Evolutionary conservation across 2,113 vertebrate species (phyloP), one percentile per base, ranked within the genome.

Genomic region (Jacana jacana): DNA sequence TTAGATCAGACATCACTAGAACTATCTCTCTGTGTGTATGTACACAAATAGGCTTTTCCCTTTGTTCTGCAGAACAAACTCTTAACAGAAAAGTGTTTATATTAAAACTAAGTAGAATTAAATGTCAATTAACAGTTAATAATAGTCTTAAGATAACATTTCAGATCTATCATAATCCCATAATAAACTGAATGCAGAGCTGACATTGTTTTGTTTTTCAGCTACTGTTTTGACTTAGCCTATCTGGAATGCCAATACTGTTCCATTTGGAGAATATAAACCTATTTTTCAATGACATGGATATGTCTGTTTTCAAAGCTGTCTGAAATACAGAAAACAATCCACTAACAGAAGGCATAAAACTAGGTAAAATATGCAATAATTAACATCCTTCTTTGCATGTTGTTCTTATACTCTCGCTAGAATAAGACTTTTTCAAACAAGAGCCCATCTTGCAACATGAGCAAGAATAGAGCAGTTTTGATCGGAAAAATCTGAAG

Each of bases 11-110:
- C 91, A 69, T 11, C 75, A 19, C 93, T 70, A 64, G 31, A 93
- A 69, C 69, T 71, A 60, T 61, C 51, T 69, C 30, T 73, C 2
- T 48, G 4, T 5, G 2, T 44, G 17, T 44, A 25, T 52, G 17
- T 63, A 63, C 9, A 85, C 65, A 82, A 94, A 89, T 13, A 79
- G 1, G 2, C 69, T 94, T 76, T 6, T n/a, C 49, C 65, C 77
- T 92, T 95, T 97, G 78, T 88, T 88, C 89, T 92, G 54, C 46
- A 61, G 76, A 85, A 80, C 81, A 76, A 90, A 77, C 81, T 85
- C 40, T 17, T 13, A 66, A 71, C 52, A 87, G 57, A 49, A 42
- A 95, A 82, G 28, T 66, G 63, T 85, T 94, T 92, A 27, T 55
- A 81, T 70, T 83, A 63, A 81, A 89, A 89, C 58, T 33, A 69